Percentiles rank a stretch among this genome's conserved stretches.
phyloP scores from a whole-genome alignment of 2,797 vertebrate species.

The Squalus acanthias region DNA sequence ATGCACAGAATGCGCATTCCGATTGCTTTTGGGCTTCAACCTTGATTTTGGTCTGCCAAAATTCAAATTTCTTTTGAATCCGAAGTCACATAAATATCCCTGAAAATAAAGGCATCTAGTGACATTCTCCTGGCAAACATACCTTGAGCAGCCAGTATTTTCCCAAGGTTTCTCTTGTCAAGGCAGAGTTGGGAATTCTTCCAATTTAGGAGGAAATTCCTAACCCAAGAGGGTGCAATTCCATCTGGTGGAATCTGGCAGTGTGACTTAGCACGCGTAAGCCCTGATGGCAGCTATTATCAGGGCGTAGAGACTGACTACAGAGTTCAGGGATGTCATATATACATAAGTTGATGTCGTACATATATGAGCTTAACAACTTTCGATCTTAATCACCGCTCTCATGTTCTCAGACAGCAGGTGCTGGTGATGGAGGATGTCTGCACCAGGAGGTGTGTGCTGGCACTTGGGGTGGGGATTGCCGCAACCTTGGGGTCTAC shows the following conservation, averaged over 20 bases:
- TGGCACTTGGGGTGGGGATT: no score
- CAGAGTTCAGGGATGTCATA: neutral
- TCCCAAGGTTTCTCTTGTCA: neutral
- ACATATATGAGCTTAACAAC: neutral
- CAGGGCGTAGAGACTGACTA: neutral
- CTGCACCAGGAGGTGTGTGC: neutral
- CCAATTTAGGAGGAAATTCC: neutral
- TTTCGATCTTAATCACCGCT: neutral
- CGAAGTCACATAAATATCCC: neutral
- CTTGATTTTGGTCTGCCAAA: neutral
- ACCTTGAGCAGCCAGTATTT: neutral
- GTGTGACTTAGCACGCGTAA: neutral
- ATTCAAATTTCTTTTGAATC: neutral
- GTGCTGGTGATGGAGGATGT: neutral
- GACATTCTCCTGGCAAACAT: neutral
- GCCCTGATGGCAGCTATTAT: neutral
- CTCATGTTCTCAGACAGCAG: neutral
- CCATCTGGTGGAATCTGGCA: neutral
- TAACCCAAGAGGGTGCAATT: neutral
- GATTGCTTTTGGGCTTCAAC: neutral
- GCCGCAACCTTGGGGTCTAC: neutral
- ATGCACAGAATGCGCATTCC: neutral
- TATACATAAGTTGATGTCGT: neutral
- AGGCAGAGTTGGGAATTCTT: neutral
- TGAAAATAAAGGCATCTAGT: neutral